Conservation (phyloP, 2,888 invertebrate species). For the Drosophila suboccidentalis region DNA sequence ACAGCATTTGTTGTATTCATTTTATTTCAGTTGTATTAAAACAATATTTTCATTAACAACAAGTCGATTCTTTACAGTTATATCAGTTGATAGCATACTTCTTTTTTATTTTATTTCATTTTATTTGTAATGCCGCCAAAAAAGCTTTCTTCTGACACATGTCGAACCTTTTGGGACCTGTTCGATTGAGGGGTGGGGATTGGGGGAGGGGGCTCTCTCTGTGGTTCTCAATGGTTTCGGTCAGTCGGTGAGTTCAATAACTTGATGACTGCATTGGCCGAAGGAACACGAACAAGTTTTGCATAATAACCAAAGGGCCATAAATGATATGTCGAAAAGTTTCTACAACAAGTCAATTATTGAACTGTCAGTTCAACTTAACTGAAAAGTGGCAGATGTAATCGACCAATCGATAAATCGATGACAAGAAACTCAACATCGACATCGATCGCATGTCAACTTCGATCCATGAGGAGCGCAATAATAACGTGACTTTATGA, state of each 20-base stretch:
- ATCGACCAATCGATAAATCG: constrained; percentile 36
- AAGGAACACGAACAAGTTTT: constrained; percentile 72
- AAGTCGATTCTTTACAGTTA: constrained; percentile 28
- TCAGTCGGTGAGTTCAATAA: constrained; percentile 78
- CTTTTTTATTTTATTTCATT: constrained; percentile 10
- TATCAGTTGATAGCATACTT: constrained; percentile 21
- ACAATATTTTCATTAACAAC: constrained; percentile 75
- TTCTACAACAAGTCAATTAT: constrained; percentile 42
- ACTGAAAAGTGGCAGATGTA: constrained; percentile 63
- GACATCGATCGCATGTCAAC: constrained; percentile 51
- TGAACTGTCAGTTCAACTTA: constrained; percentile 10
- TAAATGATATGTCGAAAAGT: constrained; percentile 64
- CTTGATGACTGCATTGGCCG: constrained; percentile 74
- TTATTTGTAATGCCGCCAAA: constrained; percentile 49
- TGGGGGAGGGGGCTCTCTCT: constrained; percentile 1
- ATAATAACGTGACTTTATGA: constrained; percentile 84
- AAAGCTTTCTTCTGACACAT: constrained; percentile 66
- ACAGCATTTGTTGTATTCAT: constrained; percentile 28
- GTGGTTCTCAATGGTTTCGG: constrained; percentile 31
- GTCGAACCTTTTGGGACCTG: constrained; percentile 58
- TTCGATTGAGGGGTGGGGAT: constrained; percentile 34
- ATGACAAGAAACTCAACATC: constrained; percentile 34
- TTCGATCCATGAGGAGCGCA: constrained; percentile 50
- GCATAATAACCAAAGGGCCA: constrained; percentile 70
- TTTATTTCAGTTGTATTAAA: constrained; percentile 39